Conservation (phyloP, 2,888 invertebrate genomes). For the Lamellibrachia satsuma region DNA sequence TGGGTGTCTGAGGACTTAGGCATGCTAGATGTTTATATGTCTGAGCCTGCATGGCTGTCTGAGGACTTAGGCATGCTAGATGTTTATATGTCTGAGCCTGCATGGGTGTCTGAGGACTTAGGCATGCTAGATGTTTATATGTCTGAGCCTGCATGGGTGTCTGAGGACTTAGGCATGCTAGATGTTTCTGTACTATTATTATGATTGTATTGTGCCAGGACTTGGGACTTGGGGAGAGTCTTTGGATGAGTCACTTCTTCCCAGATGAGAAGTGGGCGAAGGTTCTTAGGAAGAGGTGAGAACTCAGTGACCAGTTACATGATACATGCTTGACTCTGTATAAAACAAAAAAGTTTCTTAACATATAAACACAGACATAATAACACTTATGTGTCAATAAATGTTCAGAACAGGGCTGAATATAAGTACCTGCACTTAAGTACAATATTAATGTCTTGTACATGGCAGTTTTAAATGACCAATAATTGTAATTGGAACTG, state of each 20-base stretch:
- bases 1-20: too few relatives aligned
- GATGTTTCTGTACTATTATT: too few relatives aligned
- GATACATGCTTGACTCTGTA: not conserved
- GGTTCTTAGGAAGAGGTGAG: slow-evolving; percentile 30
- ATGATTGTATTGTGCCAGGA: slow-evolving; percentile 25
- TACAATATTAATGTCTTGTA: not conserved
- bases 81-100: too few relatives aligned
- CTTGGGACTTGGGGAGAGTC: slow-evolving; percentile 35
- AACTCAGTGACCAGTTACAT: not conserved
- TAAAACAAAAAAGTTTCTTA: not conserved
- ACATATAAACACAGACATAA: not conserved
- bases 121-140: too few relatives aligned
- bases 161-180: too few relatives aligned
- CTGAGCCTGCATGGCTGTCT: too few relatives aligned
- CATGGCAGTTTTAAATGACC: not conserved
- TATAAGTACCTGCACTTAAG: not conserved
- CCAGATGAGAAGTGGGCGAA: slow-evolving; percentile 37
- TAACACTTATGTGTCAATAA: not conserved
- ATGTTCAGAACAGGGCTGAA: not conserved
- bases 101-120: too few relatives aligned
- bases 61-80: too few relatives aligned
- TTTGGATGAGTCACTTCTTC: slow-evolving; percentile 39
- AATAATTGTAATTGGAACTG: not conserved
- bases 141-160: too few relatives aligned
- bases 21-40: too few relatives aligned